These are phyloP conservation scores for Progne subis DNA, from an alignment of 2,113 vertebrate genomes.

Conservation along the genomic window DNA sequence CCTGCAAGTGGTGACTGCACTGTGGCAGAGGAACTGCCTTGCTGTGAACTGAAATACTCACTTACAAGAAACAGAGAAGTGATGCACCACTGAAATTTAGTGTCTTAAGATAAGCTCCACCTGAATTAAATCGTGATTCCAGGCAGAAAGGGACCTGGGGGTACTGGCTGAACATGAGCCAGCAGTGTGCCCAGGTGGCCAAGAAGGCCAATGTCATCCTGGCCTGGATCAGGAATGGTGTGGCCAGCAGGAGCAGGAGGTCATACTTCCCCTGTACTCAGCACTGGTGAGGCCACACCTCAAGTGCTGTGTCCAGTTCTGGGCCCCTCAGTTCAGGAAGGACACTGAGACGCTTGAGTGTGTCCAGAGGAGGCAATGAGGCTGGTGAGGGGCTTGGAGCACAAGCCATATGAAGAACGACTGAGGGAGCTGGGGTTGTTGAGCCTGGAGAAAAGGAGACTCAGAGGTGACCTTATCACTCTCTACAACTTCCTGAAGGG, in stretches of 20 bases:
- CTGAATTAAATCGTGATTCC: not conserved
- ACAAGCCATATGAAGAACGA: accelerated
- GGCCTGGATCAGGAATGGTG: not conserved
- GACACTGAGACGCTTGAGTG: accelerated
- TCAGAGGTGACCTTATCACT: not conserved
- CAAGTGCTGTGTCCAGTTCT: not conserved
- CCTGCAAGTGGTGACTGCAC: not conserved
- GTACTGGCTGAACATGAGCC: not conserved
- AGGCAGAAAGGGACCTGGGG: not conserved
- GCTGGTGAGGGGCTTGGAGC: not conserved
- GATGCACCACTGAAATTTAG: not conserved
- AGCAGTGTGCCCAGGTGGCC: not conserved
- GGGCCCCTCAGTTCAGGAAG: not conserved
- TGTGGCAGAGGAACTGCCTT: not conserved
- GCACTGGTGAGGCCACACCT: not conserved
- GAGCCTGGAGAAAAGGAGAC: not conserved
- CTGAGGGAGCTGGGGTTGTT: not conserved
- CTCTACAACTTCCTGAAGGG: not conserved
- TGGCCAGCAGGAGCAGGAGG: not conserved
- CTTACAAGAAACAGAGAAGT: not conserved
- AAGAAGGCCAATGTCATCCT: not conserved
- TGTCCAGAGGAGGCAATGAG: accelerated
- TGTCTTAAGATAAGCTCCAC: not conserved
- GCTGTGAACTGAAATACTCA: not conserved
- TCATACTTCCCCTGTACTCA: accelerated